phyloP scores from a whole-genome alignment of 2,888 invertebrate species.

The Apamea crenata region DNA sequence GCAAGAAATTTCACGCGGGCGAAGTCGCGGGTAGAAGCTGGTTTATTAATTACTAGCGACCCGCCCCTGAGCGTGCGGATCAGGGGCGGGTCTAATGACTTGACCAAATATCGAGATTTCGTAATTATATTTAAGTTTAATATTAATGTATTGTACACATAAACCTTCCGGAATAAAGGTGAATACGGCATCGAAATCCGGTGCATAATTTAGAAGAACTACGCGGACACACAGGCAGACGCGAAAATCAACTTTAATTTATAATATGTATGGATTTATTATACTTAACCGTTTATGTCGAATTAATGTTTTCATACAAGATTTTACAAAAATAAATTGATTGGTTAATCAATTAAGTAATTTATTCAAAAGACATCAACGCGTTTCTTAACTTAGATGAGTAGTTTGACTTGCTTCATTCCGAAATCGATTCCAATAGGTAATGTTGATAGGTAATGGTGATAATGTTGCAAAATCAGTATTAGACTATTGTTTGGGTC shows the following conservation, averaged over 20 bases:
- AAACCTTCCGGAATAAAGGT: background rate
- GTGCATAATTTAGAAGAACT: background rate
- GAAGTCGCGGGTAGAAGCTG: too few relatives aligned
- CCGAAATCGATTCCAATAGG: background rate
- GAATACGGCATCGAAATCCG: background rate
- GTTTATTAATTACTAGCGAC: too few relatives aligned
- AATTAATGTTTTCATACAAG: background rate
- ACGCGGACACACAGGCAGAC: background rate
- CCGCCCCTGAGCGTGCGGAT: too few relatives aligned
- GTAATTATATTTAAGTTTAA: background rate
- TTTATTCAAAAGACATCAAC: conserved; percentile 53
- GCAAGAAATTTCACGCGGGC: too few relatives aligned
- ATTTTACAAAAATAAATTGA: conserved; percentile 9
- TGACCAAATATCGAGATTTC: too few relatives aligned
- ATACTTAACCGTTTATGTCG: background rate
- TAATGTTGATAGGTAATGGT: too few relatives aligned
- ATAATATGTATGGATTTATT: background rate
- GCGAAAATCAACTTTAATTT: background rate
- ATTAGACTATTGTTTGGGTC: background rate
- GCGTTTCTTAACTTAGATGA: conserved; percentile 27
- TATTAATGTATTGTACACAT: background rate
- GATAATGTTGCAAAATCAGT: conserved; percentile 1
- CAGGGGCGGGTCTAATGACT: too few relatives aligned
- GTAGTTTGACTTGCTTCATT: background rate
- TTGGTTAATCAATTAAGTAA: conserved; percentile 27